Evolutionary conservation across 2,888 invertebrate species (phyloP), one percentile per base, ranked within the genome.

Genomic region (Ichneumon xanthorius): DNA sequence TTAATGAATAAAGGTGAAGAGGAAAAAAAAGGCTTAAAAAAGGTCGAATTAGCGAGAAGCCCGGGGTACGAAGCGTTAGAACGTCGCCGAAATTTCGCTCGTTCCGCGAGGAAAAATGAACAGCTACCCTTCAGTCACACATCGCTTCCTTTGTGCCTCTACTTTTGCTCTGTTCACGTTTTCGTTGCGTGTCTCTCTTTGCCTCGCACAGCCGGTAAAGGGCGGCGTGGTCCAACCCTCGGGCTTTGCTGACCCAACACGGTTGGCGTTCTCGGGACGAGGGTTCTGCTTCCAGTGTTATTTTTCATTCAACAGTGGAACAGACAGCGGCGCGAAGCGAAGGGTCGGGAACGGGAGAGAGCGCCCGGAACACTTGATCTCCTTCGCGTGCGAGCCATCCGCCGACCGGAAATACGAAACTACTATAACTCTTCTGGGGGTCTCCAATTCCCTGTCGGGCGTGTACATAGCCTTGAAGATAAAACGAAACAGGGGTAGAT

Each of bases 351-450:
- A 26, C 45, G 61, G 19, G 61, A 61, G 26, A 14, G 45, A 33
- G 61, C 2, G n/a, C 63, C 45, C 72, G 6, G 14, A 50, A 33
- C 68, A 73, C 78, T 71, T 50, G 73, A 79, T 83, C 78, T 68
- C 68, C 61, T 68, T 70, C 45, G 26, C 70, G 53, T 68, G 72
- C 33, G 50, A 63, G 68, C 65, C 26, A 68, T 68, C 50, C 68
- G n/a, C 50, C 63, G 19, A 71, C 55, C 75, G 70, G 53, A 76
- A 63, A 84, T 80, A 76, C 79, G 79, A 71, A 76, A 65, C 70
- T 65, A 76, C 65, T 48, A 65, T 65, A 50, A 63, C 30, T 63
- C 75, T 19, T 30, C n/a, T 40, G 14, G 63, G 30, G 61, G 16
- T 26, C 30, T 58, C 26, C 58, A 9, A 22, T 22, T 33, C 19